Conservation (phyloP, 2,797 vertebrate species). For the Alosa sapidissima region DNA sequence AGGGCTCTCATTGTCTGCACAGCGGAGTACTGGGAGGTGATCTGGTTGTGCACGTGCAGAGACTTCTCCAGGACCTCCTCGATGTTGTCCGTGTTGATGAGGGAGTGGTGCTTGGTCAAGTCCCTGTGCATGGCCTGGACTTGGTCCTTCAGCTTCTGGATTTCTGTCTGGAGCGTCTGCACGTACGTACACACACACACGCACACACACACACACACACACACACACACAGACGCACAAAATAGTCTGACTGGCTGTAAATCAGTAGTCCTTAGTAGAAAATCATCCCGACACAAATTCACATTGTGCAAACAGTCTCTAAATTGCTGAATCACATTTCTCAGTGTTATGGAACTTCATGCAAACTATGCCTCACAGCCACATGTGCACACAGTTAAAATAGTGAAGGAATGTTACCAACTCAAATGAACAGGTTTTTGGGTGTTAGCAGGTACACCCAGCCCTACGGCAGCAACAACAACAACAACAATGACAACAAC, state of each 20-base stretch:
- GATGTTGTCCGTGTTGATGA: constrained; percentile 89
- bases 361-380: not conserved
- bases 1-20: constrained; percentile 82
- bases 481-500: not conserved
- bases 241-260: not conserved
- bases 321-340: not conserved
- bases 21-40: constrained; percentile 75
- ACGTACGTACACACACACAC: constrained; percentile 16
- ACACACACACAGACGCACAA: constrained; percentile 33
- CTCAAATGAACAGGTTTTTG: not conserved
- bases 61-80: constrained; percentile 84
- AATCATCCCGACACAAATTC: not conserved
- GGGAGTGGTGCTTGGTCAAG: constrained; percentile 92
- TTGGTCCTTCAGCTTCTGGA: constrained; percentile 90
- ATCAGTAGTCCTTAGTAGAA: not conserved
- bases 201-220: constrained; percentile 19
- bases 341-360: not conserved
- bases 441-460: not conserved
- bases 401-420: not conserved
- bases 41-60: constrained; percentile 82
- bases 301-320: not conserved
- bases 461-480: not conserved
- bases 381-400: not conserved
- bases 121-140: constrained; percentile 92
- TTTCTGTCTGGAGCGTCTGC: constrained; percentile 84